Evolutionary conservation across 2,113 vertebrate species (phyloP).

Genomic region (Corvus hawaiiensis): DNA sequence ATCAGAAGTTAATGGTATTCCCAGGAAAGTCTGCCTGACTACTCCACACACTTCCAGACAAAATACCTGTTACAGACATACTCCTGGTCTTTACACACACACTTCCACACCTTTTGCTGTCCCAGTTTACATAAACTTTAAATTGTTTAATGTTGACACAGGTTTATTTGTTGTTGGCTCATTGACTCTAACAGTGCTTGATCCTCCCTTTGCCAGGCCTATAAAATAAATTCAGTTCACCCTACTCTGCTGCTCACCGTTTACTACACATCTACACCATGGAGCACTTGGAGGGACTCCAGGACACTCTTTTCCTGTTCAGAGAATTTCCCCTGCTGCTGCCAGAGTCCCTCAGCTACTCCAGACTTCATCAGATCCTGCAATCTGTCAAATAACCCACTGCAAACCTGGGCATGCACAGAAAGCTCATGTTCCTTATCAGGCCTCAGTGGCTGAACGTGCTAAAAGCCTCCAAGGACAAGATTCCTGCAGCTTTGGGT

Average conservation of each 20-base stretch:
- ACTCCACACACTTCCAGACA: background rate
- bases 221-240: background rate
- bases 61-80: background rate
- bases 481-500: background rate
- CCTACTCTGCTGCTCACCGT: background rate
- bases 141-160: background rate
- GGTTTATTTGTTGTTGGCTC: background rate
- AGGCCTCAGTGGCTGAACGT: background rate
- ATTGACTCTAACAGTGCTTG: background rate
- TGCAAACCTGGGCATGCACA: background rate
- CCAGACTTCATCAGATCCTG: background rate
- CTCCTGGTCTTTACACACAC: background rate
- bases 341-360: background rate
- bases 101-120: background rate
- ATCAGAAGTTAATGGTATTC: background rate
- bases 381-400: background rate
- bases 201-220: background rate
- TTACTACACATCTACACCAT: accelerated
- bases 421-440: background rate
- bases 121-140: background rate
- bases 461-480: background rate
- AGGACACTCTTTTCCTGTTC: background rate
- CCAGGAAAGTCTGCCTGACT: background rate
- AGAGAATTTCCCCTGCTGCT: background rate
- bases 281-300: background rate